A percentile compares a stretch with the other conserved stretches of the same genome.
Evolutionary conservation across 2,888 invertebrate species (phyloP).

Genomic region (Urechis unicinctus): DNA sequence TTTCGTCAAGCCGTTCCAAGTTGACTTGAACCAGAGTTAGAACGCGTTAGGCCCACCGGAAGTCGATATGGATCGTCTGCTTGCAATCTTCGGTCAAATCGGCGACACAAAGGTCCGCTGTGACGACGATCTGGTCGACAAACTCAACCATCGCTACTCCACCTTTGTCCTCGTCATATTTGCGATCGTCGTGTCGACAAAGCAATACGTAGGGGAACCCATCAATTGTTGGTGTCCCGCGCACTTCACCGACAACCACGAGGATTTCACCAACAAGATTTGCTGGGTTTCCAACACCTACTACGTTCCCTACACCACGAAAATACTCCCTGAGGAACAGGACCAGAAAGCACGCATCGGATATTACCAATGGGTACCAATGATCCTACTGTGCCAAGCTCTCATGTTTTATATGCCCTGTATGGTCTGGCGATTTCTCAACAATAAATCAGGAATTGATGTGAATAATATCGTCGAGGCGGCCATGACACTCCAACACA

Average conservation of each 20-base stretch:
- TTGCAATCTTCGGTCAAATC: constrained; percentile 2
- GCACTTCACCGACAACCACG: constrained; percentile 54
- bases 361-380: constrained; percentile 52
- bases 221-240: constrained; percentile 73
- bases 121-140: constrained; percentile 51
- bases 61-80: constrained; percentile 1
- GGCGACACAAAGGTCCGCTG: constrained; percentile 30
- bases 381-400: constrained; percentile 54
- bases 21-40: too few species aligned
- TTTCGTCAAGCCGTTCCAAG: too few species aligned
- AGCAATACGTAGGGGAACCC: constrained; percentile 94
- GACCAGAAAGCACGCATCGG: constrained; percentile 44
- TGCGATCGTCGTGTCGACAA: constrained; percentile 83
- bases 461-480: constrained; percentile 22
- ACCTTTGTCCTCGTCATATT: constrained; percentile 77
- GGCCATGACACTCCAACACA: constrained; percentile 14
- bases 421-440: constrained; percentile 52
- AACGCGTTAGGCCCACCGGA: neutral
- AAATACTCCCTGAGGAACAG: constrained; percentile 43
- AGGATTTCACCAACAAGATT: constrained; percentile 55
- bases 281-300: constrained; percentile 56
- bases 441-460: constrained; percentile 44
- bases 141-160: constrained; percentile 52
- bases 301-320: constrained; percentile 51
- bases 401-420: constrained; percentile 53